A percentile compares a stretch with the other conserved stretches of the same genome.
Evolutionary conservation across 1,140 invertebrate species (phyloP).

Genomic region (Heliconius eleuchia): DNA sequence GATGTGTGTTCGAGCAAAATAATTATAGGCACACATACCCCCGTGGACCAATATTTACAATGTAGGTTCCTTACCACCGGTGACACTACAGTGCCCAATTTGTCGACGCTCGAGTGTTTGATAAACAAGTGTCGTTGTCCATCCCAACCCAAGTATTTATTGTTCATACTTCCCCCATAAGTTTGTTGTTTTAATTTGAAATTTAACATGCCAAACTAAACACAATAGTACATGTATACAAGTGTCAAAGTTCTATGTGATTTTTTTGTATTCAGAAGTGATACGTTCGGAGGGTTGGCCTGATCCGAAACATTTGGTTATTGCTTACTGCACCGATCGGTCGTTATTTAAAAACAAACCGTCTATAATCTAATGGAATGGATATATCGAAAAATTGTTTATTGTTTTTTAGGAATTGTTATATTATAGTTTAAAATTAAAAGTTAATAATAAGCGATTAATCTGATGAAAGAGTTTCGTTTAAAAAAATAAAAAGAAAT

Average conservation of each 20-base stretch:
- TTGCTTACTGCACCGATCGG: slow-evolving; percentile 31
- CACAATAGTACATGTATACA: neutral
- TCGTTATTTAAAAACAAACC: slow-evolving; percentile 35
- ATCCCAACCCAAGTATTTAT: slow-evolving; percentile 47
- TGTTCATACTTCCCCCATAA: slow-evolving; percentile 41
- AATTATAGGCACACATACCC: slow-evolving; percentile 32
- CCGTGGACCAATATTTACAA: slow-evolving; percentile 35
- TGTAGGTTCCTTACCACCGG: slow-evolving; percentile 11
- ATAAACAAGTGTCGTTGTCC: slow-evolving; percentile 50
- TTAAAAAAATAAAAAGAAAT: no score
- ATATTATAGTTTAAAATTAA: no score
- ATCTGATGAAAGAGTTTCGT: no score
- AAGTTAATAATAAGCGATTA: no score
- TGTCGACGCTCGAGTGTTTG: slow-evolving; percentile 48
- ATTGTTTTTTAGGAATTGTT: neutral
- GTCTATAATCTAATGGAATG: slow-evolving; percentile 20
- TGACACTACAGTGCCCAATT: slow-evolving; percentile 48
- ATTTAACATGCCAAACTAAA: neutral
- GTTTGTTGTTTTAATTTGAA: neutral
- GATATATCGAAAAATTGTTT: neutral
- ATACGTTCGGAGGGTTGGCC: slow-evolving; percentile 23
- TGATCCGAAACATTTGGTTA: slow-evolving; percentile 48
- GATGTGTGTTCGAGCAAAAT: slow-evolving; percentile 22
- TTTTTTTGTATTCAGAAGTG: neutral
- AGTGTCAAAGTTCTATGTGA: neutral